phyloP scores from a whole-genome alignment of 2,797 vertebrate genomes.

The Clangula hyemalis region DNA sequence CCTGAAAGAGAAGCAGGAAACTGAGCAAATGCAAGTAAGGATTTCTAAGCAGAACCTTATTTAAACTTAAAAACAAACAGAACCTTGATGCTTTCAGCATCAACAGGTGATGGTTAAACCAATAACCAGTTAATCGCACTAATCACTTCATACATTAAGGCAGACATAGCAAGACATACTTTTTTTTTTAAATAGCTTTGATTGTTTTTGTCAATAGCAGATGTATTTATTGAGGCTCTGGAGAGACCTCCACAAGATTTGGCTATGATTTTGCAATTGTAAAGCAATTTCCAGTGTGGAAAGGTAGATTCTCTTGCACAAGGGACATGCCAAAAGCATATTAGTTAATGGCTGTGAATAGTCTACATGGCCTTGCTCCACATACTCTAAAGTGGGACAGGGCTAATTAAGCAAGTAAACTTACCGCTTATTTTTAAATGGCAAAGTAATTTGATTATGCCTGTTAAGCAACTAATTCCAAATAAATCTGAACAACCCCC shows the following conservation, averaged over 20 bases:
- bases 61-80: not conserved
- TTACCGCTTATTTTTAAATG: conserved; percentile 41
- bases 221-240: not conserved
- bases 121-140: not conserved
- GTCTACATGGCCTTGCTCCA: conserved; percentile 16
- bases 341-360: conserved; percentile 43
- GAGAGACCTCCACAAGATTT: not conserved
- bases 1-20: not conserved
- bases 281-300: conserved; percentile 36
- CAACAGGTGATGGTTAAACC: not conserved
- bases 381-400: conserved; percentile 21
- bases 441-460: conserved; percentile 42
- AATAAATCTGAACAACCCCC: not conserved
- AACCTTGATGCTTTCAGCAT: not conserved
- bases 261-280: conserved; percentile 23
- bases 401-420: conserved; percentile 34
- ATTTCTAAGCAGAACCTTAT: not conserved
- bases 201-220: not conserved
- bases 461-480: conserved; percentile 30
- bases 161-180: not conserved
- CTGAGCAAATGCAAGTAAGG: not conserved
- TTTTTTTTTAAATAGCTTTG: not conserved
- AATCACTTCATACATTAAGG: not conserved
- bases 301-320: conserved; percentile 32
- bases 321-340: not conserved